phyloP scores from a whole-genome alignment of 2,888 invertebrate genomes.

The Maniola hyperantus region DNA sequence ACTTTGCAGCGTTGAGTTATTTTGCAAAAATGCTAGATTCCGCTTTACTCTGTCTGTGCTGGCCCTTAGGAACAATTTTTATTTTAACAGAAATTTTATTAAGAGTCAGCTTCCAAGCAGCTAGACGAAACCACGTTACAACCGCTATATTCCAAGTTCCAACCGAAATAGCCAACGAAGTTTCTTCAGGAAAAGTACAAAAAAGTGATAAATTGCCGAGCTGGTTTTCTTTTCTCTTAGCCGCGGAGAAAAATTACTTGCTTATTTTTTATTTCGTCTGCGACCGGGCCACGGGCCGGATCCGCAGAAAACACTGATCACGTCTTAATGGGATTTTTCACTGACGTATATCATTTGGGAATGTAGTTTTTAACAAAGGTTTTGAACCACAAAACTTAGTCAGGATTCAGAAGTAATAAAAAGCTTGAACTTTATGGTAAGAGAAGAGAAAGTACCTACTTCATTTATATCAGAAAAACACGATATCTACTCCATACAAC shows the following conservation, averaged over 20 bases:
- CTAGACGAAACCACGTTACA: not conserved
- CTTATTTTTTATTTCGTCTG: slow-evolving; percentile 29
- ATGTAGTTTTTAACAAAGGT: not conserved
- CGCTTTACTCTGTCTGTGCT: too few relatives aligned
- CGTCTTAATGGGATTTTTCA: slow-evolving; percentile 32
- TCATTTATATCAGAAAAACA: too few relatives aligned
- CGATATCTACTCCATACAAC: too few relatives aligned
- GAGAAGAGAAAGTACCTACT: too few relatives aligned
- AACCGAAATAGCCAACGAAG: slow-evolving; percentile 11
- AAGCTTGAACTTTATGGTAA: too few relatives aligned
- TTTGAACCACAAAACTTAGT: not conserved
- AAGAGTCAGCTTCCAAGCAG: not conserved
- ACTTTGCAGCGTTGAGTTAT: too few relatives aligned
- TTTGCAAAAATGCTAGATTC: too few relatives aligned
- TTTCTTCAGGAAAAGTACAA: slow-evolving; percentile 17
- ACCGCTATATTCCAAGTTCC: not conserved
- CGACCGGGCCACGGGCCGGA: slow-evolving; percentile 17
- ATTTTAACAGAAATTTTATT: too few relatives aligned
- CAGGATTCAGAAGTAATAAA: too few relatives aligned
- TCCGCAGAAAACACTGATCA: slow-evolving; percentile 32
- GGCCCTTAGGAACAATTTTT: too few relatives aligned
- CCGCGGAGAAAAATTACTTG: slow-evolving; percentile 34
- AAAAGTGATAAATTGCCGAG: slow-evolving; percentile 35
- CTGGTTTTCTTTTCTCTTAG: slow-evolving; percentile 27
- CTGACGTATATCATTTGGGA: slow-evolving; percentile 9